These are phyloP conservation scores for Lacerta bilineata DNA, from an alignment of 2,797 vertebrate genomes.

Conservation along the genomic window DNA sequence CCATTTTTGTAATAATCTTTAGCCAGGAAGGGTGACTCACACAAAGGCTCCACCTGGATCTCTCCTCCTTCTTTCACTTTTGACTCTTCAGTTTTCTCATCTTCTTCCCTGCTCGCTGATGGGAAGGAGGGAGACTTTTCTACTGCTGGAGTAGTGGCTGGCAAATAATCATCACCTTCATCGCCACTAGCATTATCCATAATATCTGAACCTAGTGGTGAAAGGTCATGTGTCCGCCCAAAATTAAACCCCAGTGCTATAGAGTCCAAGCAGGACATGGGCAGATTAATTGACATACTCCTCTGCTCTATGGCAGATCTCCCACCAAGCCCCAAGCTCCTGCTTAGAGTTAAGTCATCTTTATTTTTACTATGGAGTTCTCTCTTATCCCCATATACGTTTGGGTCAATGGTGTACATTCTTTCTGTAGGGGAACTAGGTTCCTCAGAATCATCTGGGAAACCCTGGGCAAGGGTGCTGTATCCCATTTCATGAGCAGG, in stretches of 20 bases:
- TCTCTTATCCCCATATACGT: constrained; percentile 85
- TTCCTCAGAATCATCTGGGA: constrained; percentile 76
- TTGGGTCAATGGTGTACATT: constrained; percentile 86
- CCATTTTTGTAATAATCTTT: constrained; percentile 92
- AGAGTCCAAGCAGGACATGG: constrained; percentile 91
- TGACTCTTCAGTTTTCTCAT: constrained; percentile 71
- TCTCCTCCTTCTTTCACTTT: constrained; percentile 70
- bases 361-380: constrained; percentile 89
- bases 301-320: constrained; percentile 96
- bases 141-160: constrained; percentile 90
- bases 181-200: constrained; percentile 96
- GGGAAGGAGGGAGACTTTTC: constrained; percentile 92
- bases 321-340: constrained; percentile 87
- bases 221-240: constrained; percentile 89
- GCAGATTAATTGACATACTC: constrained; percentile 98
- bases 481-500: constrained; percentile 86
- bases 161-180: constrained; percentile 94
- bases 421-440: constrained; percentile 82
- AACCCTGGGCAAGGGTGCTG: constrained; percentile 85
- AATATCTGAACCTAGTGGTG: constrained; percentile 96
- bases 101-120: constrained; percentile 83
- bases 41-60: constrained; percentile 81
- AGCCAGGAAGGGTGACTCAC: constrained; percentile 84
- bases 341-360: constrained; percentile 90
- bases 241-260: constrained; percentile 89